Base-by-base conservation (phyloP, 2,888 invertebrate species). In the Subacronicta megacephala region DNA sequence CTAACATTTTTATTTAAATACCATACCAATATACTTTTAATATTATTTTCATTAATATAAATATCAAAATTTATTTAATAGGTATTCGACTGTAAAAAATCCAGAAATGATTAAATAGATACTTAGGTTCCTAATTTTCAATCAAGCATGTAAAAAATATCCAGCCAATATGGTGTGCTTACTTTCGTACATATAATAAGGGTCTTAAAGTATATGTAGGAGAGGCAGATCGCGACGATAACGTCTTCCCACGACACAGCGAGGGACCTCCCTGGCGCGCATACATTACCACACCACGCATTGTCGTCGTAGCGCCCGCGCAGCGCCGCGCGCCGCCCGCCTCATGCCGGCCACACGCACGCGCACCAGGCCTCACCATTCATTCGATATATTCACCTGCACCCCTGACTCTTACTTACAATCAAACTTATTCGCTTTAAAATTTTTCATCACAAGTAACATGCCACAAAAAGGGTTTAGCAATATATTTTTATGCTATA, bases 251-350 rank as follows among this genome's bases (percentile, higher is more conserved):
- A 90, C 90, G 89, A 81, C 80, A 78, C 72, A 67, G 72, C 77
- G 72, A 70, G 73, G 85, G 93, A 92, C 93, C 93, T 92, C 93
- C 93, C 87, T 80, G 83, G 83, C 80, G 93, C 83, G 93, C 93
- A 94, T 93, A 92, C 85, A 94, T 94, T 93, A 93, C 80, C 77
- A 72, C 79, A 76, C 81, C 81, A 84, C 82, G 85, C 83, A 85
- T 87, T 87, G 86, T 86, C 85, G 82, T 78, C 81, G 77, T 59
- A 67, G 75, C 80, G 76, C 70, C 69, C 62, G 59, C 63, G 50
- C 49, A 62, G 47, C 68, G 43, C 57, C 59, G 47, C 56, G 31
- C 31, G 31, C n/a, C 69, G 53, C 69, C 61, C 64, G 64, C 69
- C 60, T 47, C 54, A 41, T 41, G 20, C 62, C 52, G 78, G 65